Evolutionary conservation across 2,888 invertebrate species (phyloP).

Genomic region (Phrixothrix hirtus): DNA sequence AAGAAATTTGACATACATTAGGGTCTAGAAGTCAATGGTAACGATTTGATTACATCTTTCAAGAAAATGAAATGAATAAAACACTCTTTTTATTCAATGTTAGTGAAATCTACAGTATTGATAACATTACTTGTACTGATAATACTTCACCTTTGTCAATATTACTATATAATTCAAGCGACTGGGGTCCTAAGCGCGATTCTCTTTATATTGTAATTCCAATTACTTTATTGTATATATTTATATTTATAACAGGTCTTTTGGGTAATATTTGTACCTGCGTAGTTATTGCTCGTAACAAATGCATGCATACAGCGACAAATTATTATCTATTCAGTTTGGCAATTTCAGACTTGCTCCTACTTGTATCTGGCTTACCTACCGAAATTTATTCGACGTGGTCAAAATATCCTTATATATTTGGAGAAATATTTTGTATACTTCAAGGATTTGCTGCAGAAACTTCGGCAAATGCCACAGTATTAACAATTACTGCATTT

Average conservation of each 20-base stretch:
- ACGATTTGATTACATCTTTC: no score
- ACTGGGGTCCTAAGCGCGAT: conserved; percentile 55
- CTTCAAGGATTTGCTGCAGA: conserved; percentile 78
- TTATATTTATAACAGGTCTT: conserved; percentile 78
- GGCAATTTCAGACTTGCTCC: conserved; percentile 79
- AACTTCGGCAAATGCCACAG: conserved; percentile 77
- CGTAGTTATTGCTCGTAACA: conserved; percentile 79
- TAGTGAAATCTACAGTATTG: no score
- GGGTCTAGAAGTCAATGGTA: no score
- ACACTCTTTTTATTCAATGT: no score
- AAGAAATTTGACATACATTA: no score
- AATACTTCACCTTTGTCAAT: no score
- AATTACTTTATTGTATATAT: conserved; percentile 72
- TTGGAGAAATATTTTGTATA: conserved; percentile 79
- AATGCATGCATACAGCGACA: conserved; percentile 83
- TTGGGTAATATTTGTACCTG: conserved; percentile 85
- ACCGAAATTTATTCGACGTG: conserved; percentile 80
- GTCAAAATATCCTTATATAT: conserved; percentile 76
- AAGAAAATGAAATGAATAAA: no score
- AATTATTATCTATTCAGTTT: conserved; percentile 84
- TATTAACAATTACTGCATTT: conserved; percentile 70
- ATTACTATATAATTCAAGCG: no score
- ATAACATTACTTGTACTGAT: no score
- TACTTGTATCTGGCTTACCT: conserved; percentile 78
- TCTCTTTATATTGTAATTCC: conserved; percentile 69